Evolutionary conservation across 2,797 vertebrate genomes (phyloP).

Genomic region (Periophthalmus magnuspinnatus): DNA sequence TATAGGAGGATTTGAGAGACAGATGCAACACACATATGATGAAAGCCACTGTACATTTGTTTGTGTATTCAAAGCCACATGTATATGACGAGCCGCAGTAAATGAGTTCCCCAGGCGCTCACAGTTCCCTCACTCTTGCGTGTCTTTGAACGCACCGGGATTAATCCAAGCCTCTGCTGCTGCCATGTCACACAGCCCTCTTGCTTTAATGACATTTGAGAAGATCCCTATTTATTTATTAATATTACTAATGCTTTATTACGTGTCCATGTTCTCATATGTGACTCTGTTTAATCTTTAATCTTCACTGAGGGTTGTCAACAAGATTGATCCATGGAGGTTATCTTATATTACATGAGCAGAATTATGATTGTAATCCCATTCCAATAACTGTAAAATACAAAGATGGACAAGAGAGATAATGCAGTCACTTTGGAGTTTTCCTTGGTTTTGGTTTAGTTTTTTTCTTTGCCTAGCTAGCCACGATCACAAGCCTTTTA

Average conservation of each 20-base stretch:
- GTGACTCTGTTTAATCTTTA: background rate
- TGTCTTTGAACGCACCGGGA: slow-evolving; percentile 1
- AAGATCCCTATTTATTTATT: slow-evolving; percentile 4
- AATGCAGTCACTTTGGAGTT: background rate
- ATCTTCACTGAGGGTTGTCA: slow-evolving; percentile 5
- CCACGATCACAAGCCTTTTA: too few relatives aligned
- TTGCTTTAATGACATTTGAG: background rate
- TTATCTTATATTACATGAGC: background rate
- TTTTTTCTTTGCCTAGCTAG: too few relatives aligned
- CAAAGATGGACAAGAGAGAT: background rate
- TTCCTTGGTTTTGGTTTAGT: too few relatives aligned
- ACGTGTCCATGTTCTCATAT: background rate
- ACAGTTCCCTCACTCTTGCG: background rate
- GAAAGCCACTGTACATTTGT: background rate
- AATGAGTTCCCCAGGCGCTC: slow-evolving; percentile 4
- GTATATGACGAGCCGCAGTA: background rate
- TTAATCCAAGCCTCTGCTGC: slow-evolving; percentile 1
- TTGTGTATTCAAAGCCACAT: background rate
- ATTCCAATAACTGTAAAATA: background rate
- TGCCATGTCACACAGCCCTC: slow-evolving; percentile 3
- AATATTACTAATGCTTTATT: slow-evolving; percentile 6
- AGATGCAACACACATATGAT: background rate
- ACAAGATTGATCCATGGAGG: background rate
- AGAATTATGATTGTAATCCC: background rate
- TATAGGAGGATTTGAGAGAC: background rate